phyloP scores from a whole-genome alignment of 2,797 vertebrate species.

The Catostomus latipinnis region DNA sequence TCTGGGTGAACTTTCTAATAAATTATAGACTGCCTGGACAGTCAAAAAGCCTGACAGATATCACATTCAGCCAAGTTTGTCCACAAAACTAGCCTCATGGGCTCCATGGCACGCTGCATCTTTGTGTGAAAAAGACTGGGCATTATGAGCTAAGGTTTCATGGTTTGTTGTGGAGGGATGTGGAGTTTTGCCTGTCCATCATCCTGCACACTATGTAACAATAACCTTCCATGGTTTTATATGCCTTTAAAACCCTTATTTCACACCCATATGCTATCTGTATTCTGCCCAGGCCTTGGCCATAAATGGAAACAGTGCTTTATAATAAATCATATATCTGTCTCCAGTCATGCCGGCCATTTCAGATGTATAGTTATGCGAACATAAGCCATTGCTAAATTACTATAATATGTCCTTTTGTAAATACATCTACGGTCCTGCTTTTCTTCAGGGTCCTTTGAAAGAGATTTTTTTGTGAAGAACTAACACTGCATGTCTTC shows the following conservation, averaged over 20 bases:
- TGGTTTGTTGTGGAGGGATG: conserved; percentile 10
- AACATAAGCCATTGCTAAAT: conserved; percentile 47
- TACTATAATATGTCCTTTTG: conserved; percentile 47
- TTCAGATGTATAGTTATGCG: conserved; percentile 33
- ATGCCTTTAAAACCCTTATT: conserved; percentile 44
- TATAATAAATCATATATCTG: conserved; percentile 49
- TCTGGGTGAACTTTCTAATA: conserved; percentile 1
- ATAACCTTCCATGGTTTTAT: conserved; percentile 43
- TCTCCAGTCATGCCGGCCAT: conserved; percentile 24
- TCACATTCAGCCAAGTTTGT: neutral
- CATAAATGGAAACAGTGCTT: conserved; percentile 44
- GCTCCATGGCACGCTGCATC: conserved; percentile 20
- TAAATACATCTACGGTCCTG: conserved; percentile 39
- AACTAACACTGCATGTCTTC: conserved; percentile 2
- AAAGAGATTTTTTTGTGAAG: neutral
- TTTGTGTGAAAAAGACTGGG: conserved; percentile 35
- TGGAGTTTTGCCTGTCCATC: conserved; percentile 4
- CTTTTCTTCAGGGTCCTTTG: conserved; percentile 30
- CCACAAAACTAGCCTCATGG: conserved; percentile 14
- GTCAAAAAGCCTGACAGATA: too few species aligned
- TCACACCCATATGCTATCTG: conserved; percentile 38
- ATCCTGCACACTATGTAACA: conserved; percentile 39
- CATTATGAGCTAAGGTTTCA: conserved; percentile 42
- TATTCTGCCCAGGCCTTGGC: conserved; percentile 26
- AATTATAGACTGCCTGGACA: neutral